Evolutionary conservation across 2,113 vertebrate species (phyloP).

Genomic region (Calyptommatus sinebrachiatus): DNA sequence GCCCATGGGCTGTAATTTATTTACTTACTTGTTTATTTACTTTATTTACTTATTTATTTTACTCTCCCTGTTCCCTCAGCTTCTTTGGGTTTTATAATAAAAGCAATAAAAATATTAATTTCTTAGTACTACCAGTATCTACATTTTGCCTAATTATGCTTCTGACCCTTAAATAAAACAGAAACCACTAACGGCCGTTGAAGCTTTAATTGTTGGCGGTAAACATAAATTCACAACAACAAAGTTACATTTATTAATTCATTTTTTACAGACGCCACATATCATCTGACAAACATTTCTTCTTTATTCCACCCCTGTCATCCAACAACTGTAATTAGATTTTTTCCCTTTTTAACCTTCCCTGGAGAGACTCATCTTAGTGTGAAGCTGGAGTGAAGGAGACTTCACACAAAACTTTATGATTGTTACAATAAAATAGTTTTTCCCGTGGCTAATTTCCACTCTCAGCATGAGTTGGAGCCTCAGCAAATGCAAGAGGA

Average conservation of each 20-base stretch:
- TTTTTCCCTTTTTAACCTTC: conserved; percentile 63
- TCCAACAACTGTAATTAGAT: conserved; percentile 56
- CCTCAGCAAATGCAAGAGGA: neutral
- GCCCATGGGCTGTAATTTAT: too few relatives aligned
- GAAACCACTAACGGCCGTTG: conserved; percentile 14
- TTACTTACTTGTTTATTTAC: too few relatives aligned
- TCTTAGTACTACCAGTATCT: too few relatives aligned
- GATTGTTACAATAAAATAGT: conserved; percentile 17
- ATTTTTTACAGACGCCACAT: conserved; percentile 55
- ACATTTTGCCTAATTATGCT: too few relatives aligned
- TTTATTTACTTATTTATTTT: too few relatives aligned
- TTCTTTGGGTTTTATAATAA: too few relatives aligned
- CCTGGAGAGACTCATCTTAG: conserved; percentile 55
- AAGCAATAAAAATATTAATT: too few relatives aligned
- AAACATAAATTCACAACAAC: conserved; percentile 17
- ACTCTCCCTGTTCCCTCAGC: too few relatives aligned
- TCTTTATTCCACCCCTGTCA: conserved; percentile 25
- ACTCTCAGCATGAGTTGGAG: neutral
- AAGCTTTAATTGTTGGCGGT: conserved; percentile 21
- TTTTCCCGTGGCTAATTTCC: conserved; percentile 38
- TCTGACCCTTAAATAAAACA: conserved; percentile 30
- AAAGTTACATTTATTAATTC: conserved; percentile 40
- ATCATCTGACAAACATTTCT: conserved; percentile 52
- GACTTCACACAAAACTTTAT: conserved; percentile 44
- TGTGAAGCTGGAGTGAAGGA: conserved; percentile 51